Base-by-base conservation (phyloP, 2,113 vertebrate species). In the Columba livia region DNA sequence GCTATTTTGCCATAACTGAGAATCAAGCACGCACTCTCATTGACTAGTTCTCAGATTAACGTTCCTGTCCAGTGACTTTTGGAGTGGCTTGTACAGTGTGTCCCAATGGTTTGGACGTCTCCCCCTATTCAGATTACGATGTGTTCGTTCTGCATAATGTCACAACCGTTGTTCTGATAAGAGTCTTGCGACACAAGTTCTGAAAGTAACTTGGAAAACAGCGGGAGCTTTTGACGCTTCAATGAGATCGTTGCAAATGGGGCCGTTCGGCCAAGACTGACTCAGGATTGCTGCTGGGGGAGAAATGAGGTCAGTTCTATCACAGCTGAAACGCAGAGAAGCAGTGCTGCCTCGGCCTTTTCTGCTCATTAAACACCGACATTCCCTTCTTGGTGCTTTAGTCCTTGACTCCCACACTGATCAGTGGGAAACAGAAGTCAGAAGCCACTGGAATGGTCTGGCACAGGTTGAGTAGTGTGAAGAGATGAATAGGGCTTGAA, bases 141-240 rank as follows among this genome's bases (percentile, higher is more conserved):
- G 57, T 89, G 20, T 88, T 96, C 83, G 84, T 92, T 96, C 96
- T 97, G 88, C 57, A 89, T 94, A 91, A 72, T 94, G 90, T 96
- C 94, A 96, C 89, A 86, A 26, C 54, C 89, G 61, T 85, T 94
- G 79, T 85, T 94, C 79, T 87, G 97, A 91, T 97, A 93, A 95
- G 83, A 29, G 54, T 90, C 23, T 48, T 92, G 79, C 26, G 1
- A 92, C 9, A 29, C 66, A 88, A 87, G 78, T 89, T 90, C 77
- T 91, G 87, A 89, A 87, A 90, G 85, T 66, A 89, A 84, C 91
- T 89, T 82, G 79, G 95, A 94, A 86, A 94, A 60, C 90, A 90
- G 69, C 88, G 60, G 88, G 67, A 93, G 85, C 67, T 94, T 89
- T 88, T 96, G 83, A 95, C 90, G 85, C 77, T 94, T 92, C 53